phyloP scores from a whole-genome alignment of 92 coral and sea anemone genomes.

The Isaurus tuberculatus region DNA sequence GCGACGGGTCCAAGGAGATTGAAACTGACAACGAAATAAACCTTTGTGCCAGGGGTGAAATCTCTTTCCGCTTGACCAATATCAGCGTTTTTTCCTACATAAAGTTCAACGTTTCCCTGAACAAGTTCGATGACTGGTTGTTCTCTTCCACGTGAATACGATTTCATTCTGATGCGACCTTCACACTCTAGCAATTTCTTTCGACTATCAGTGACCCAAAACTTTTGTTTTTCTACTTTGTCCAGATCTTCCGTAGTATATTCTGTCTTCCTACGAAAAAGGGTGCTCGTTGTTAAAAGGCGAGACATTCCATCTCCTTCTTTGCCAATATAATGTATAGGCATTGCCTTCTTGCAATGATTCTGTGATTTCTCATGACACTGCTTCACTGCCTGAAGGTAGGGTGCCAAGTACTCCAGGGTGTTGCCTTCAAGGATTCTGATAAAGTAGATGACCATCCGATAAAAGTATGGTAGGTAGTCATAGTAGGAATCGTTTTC shows the following conservation, averaged over 20 bases:
- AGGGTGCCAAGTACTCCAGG: conserved; percentile 52
- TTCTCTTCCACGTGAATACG: conserved; percentile 52
- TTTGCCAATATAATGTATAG: conserved; percentile 71
- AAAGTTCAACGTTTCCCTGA: conserved; percentile 82
- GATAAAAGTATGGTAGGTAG: conserved; percentile 72
- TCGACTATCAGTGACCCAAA: conserved; percentile 63
- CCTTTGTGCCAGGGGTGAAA: conserved; percentile 72
- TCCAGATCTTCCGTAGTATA: conserved; percentile 57
- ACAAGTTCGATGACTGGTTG: conserved; percentile 74
- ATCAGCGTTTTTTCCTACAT: conserved; percentile 84
- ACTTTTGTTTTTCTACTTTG: conserved; percentile 53
- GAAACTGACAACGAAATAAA: conserved; percentile 90
- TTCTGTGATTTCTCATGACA: conserved; percentile 74
- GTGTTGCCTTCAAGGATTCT: conserved; percentile 77
- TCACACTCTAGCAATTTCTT: conserved; percentile 82
- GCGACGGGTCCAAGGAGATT: conserved; percentile 84
- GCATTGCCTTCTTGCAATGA: conserved; percentile 67
- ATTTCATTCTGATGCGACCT: conserved; percentile 70
- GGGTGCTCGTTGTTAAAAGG: conserved; percentile 59
- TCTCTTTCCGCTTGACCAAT: conserved; percentile 78
- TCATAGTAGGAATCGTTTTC: conserved; percentile 53
- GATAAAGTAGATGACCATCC: conserved; percentile 76
- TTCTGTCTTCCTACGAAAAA: conserved; percentile 70
- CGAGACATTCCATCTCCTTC: conserved; percentile 89
- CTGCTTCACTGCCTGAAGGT: conserved; percentile 47